Percentiles rank a stretch among this genome's conserved stretches.
These are phyloP conservation scores for Lacanobia wlatinum DNA, from an alignment of 2,888 invertebrate genomes.

Conservation along the genomic window DNA sequence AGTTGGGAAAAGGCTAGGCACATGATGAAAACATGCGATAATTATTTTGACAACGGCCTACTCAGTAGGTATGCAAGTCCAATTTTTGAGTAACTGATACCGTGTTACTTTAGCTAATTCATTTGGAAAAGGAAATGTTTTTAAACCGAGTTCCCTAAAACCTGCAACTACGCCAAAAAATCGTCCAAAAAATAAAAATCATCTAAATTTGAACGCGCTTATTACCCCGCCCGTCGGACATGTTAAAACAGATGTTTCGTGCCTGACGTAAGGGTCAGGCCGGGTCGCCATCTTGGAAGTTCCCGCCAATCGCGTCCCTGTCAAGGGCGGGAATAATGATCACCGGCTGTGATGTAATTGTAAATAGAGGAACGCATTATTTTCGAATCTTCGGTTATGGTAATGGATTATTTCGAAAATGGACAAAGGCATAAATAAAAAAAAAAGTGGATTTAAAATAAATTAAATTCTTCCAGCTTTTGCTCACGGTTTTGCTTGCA, in stretches of 20 bases:
- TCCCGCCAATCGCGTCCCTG: slow-evolving; percentile 87
- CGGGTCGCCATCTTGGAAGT: slow-evolving; percentile 88
- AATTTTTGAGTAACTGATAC: neutral
- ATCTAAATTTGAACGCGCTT: slow-evolving; percentile 79
- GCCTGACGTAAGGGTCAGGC: slow-evolving; percentile 89
- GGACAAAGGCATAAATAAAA: neutral
- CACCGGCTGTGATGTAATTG: slow-evolving; percentile 73
- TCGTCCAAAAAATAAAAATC: slow-evolving; percentile 41
- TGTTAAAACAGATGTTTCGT: slow-evolving; percentile 89
- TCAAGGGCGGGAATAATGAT: slow-evolving; percentile 86
- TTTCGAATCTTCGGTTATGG: slow-evolving; percentile 34
- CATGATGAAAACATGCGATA: no score
- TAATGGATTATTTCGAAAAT: slow-evolving; percentile 1
- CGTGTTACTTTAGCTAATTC: neutral
- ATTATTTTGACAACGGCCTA: neutral
- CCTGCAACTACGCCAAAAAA: slow-evolving; percentile 39
- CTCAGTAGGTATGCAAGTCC: neutral
- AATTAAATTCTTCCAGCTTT: no score
- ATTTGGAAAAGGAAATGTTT: neutral
- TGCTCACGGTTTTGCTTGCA: no score
- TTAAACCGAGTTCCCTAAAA: slow-evolving; percentile 9
- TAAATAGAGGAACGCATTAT: slow-evolving; percentile 50
- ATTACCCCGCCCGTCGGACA: slow-evolving; percentile 86
- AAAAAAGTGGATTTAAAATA: neutral
- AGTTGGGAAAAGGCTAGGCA: no score